Conservation (phyloP, 2,888 invertebrate genomes). For the Tenthredo notha region DNA sequence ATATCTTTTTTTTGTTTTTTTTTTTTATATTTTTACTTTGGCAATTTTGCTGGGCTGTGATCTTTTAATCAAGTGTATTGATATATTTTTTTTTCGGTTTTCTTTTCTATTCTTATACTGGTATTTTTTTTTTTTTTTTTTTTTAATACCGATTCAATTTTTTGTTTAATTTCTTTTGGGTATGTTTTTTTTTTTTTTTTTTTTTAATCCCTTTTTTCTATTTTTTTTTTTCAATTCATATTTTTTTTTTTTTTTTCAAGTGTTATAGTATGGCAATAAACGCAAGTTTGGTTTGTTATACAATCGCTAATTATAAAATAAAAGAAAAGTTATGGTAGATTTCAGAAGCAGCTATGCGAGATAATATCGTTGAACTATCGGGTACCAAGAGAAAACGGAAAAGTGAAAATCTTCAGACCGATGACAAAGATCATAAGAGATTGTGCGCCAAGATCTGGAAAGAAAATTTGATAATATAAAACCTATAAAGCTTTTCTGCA, state of each 20-base stretch:
- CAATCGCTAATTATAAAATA: not conserved
- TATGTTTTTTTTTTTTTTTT: constrained; percentile 50
- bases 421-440: not conserved
- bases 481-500: not conserved
- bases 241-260: not conserved
- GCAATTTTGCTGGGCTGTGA: constrained; percentile 41
- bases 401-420: not conserved
- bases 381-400: constrained; percentile 18
- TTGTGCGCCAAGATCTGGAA: constrained; percentile 5
- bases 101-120: constrained; percentile 44
- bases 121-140: constrained; percentile 36
- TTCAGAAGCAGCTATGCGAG: constrained; percentile 1
- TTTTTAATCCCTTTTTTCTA: not conserved
- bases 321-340: not conserved
- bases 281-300: constrained; percentile 2
- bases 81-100: constrained; percentile 7
- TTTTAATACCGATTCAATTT: not conserved
- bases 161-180: constrained; percentile 24
- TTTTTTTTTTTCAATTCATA: constrained; percentile 10
- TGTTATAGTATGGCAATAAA: not conserved
- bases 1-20: not conserved
- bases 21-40: constrained; percentile 17
- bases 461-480: not conserved
- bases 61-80: constrained; percentile 35
- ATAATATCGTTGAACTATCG: not conserved